These are phyloP conservation scores for Chelidonichthys spinosus DNA, from an alignment of 2,797 vertebrate genomes.

Conservation along the genomic window DNA sequence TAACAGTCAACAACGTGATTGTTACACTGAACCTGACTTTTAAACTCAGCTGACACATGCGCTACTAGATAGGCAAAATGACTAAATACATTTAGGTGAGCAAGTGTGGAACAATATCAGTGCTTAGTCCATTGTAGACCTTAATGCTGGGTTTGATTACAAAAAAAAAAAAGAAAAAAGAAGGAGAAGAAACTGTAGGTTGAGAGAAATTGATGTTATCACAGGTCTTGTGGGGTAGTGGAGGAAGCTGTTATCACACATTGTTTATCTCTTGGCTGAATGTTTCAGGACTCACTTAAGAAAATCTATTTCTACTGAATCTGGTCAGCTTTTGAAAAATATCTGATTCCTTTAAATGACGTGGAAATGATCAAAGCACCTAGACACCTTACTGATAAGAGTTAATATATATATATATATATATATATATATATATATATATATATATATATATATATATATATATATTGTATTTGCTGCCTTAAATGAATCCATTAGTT, in stretches of 20 bases:
- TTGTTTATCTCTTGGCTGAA: conserved; percentile 35
- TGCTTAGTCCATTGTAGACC: background rate
- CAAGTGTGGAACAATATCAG: background rate
- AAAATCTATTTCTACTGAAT: conserved; percentile 16
- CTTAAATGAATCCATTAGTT: background rate
- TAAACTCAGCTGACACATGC: background rate
- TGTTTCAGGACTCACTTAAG: background rate
- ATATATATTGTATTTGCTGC: background rate
- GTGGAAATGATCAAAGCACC: background rate
- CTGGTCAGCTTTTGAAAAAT: conserved; percentile 10
- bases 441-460: too few relatives aligned
- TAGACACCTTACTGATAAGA: background rate
- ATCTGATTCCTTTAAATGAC: conserved; percentile 7
- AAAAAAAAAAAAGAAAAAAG: background rate
- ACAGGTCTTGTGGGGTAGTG: conserved; percentile 14
- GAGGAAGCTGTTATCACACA: conserved; percentile 46
- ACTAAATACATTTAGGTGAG: background rate
- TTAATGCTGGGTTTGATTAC: background rate
- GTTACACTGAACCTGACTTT: background rate
- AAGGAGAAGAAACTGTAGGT: conserved; percentile 2
- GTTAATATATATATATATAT: background rate
- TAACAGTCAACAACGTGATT: conserved; percentile 20
- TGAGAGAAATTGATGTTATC: conserved; percentile 37
- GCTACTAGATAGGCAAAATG: background rate
- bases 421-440: too few relatives aligned